Base-by-base conservation (phyloP, 1,140 invertebrate genomes). In the Pomacea maculata region DNA sequence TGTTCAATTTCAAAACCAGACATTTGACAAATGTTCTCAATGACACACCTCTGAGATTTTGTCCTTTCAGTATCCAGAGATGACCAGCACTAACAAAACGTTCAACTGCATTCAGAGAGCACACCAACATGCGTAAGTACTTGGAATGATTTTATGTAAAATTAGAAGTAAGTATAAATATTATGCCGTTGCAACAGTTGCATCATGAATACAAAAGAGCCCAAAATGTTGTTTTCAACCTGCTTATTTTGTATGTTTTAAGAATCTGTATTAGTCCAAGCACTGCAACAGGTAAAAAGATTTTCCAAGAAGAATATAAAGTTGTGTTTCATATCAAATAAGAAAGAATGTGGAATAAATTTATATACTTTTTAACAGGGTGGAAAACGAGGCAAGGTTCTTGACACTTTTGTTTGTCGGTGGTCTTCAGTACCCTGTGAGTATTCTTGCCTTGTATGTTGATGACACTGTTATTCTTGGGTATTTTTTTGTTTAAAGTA, bases 91-190 rank as follows among this genome's bases (percentile, higher is more conserved):
- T 64, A 92, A 89, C 80, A 87, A 91, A 61, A 83, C 85, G 12
- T 93, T 93, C 86, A 93, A 93, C 86, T 93, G 92, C 81, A 88
- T 91, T 72, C 89, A 90, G 81, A 89, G 93, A 83, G 92, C 92
- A 55, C 93, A 93, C 85, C 92, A 93, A 85, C 93, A 93, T 83
- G 92, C 91, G 92, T 93, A 90, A 90, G 91, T 86, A n/a, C 19
- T 70, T 29, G 57, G 4, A 8, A 61, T 61, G 15, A 61, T 61
- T 11, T 61, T 61, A 11, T 61, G 57, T 61, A 61, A 61, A 61
- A 17, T 17, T 6, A 61, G 1, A 45, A 45, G 34, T 45, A 1
- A 45, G 11, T 3, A 11, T 8, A 61, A 9, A 61, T 4, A 17
- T 9, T 6, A 61, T 1, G 57, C 54, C 17, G 54, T 75, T 1